Percentiles rank a stretch among this genome's conserved stretches.
These are phyloP conservation scores for Drosophila nr. perissopoda DNA, from an alignment of 2,888 invertebrate species.

Conservation along the genomic window DNA sequence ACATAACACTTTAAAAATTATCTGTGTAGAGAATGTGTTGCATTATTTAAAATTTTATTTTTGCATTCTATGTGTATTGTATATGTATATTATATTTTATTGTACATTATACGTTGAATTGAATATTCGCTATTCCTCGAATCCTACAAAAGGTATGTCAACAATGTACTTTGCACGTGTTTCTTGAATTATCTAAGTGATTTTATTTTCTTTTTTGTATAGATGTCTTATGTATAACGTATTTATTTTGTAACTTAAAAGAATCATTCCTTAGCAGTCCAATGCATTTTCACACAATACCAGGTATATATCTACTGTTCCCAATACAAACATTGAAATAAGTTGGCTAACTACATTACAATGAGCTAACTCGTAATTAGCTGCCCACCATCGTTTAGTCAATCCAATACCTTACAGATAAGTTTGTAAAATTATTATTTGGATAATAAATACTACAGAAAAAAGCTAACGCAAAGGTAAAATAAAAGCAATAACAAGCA, in stretches of 20 bases:
- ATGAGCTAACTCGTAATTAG: conserved; percentile 31
- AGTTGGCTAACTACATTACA: conserved; percentile 65
- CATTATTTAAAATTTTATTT: conserved; percentile 65
- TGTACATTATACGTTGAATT: conserved; percentile 51
- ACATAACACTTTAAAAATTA: background rate
- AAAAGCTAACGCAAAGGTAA: conserved; percentile 49
- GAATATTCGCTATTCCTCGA: conserved; percentile 21
- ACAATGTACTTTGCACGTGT: conserved; percentile 8
- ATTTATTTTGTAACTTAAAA: conserved; percentile 54
- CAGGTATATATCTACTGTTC: conserved; percentile 51
- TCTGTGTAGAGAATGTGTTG: conserved; percentile 7
- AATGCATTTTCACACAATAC: conserved; percentile 45
- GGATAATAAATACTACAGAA: conserved; percentile 66
- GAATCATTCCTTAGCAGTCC: conserved; percentile 54
- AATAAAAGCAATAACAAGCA: conserved; percentile 58
- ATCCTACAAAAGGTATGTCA: conserved; percentile 42
- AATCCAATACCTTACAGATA: conserved; percentile 51
- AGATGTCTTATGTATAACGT: conserved; percentile 28
- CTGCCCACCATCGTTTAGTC: conserved; percentile 22
- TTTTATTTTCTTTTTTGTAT: conserved; percentile 12
- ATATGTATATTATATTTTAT: conserved; percentile 56
- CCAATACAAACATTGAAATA: conserved; percentile 62
- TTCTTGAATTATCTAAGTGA: conserved; percentile 31
- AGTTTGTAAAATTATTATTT: conserved; percentile 48
- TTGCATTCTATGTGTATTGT: conserved; percentile 48